Base-by-base conservation (phyloP, 2,888 invertebrate species). In the Isoperla grammatica region DNA sequence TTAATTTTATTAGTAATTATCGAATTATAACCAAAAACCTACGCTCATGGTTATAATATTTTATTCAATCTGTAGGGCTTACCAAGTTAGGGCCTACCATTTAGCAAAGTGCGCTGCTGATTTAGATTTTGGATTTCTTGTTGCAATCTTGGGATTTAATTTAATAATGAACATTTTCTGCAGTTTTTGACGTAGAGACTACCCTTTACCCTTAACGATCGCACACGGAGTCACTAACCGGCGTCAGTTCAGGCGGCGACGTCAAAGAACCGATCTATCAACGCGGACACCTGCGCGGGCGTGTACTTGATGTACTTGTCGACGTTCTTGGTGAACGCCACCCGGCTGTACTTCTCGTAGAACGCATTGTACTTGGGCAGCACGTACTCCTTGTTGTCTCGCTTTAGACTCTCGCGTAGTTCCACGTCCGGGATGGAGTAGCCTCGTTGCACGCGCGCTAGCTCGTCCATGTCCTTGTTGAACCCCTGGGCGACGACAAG, bases 391-490 rank as follows among this genome's bases (percentile, higher is more conserved):
- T 90, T 90, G 76, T 95, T 92, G 75, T 93, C 95, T 12, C 89
- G 79, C 72, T 94, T 94, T 50, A 97, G 81, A 60, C 87, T 84
- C 72, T 93, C 90, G 45, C 96, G 81, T 56, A 97, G 78, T 69
- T 95, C 93, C 1, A 87, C 82, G 78, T 97, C 96, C 0, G 97
- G 96, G 69, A 97, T 91, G 55, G 94, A 90, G 78, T 95, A 96
- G 37, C 87, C 85, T 63, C 92, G 84, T 77, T 97, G 96, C 29
- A 84, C 82, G 67, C 88, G 86, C 1, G 86, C 83, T 12, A 88
- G 83, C 69, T 96, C 95, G 70, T 97, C 96, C 72, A 97, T 86
- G 75, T 97, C 97, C 72, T 94, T 93, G 75, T 97, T 96, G 75
- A 97, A 97, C 54, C 89, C 87, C 93, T 95, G 71, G 17, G 71